Evolutionary conservation across 1,140 invertebrate genomes (phyloP).

Genomic region (Archegozetes longisetosus): DNA sequence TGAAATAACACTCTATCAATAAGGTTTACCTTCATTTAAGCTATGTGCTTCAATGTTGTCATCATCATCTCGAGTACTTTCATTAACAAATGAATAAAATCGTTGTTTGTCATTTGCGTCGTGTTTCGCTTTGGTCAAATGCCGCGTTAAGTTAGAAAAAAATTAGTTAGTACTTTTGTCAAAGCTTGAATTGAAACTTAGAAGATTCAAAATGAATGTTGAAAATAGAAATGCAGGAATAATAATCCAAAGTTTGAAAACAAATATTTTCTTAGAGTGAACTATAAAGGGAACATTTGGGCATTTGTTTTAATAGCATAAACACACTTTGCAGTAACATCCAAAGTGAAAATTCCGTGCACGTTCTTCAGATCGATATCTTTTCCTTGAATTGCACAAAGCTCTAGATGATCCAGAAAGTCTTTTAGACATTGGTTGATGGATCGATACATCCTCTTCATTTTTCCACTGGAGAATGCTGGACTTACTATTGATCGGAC

Average conservation of each 20-base stretch:
- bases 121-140: not conserved
- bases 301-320: not conserved
- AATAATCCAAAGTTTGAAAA: not conserved
- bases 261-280: not conserved
- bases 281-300: not conserved
- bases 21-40: too few relatives aligned
- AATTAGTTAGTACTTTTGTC: not conserved
- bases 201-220: not conserved
- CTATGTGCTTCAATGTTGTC: too few relatives aligned
- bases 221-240: not conserved
- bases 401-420: not conserved
- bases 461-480: slow-evolving; percentile 39
- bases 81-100: not conserved
- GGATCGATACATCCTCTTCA: slow-evolving; percentile 28
- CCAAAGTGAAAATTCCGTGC: not conserved
- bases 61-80: not conserved
- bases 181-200: not conserved
- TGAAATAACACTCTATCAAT: too few relatives aligned
- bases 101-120: not conserved
- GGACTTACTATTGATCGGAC: slow-evolving; percentile 38
- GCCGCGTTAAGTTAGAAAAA: not conserved
- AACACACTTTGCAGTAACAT: not conserved
- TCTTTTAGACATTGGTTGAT: not conserved
- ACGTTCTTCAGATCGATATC: not conserved
- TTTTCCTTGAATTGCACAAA: not conserved